A percentile compares a stretch with the other conserved stretches of the same genome.
phyloP scores from a whole-genome alignment of 2,888 invertebrate species.

The Ochropacha duplaris region DNA sequence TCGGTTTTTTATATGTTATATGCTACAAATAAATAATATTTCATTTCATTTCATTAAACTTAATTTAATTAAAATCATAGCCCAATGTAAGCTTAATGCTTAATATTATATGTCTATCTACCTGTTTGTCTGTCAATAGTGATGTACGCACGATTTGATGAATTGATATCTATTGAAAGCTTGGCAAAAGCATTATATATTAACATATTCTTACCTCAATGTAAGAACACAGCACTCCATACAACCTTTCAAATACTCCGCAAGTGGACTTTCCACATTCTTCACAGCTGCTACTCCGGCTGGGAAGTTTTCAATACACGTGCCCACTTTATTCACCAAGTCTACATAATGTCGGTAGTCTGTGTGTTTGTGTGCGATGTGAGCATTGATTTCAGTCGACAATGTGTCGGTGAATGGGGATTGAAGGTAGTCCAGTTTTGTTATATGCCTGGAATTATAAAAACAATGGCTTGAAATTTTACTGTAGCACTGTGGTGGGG shows the following conservation, averaged over 20 bases:
- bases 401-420: slow-evolving; percentile 45
- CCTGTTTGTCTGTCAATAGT: too few species aligned
- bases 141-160: too few species aligned
- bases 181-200: too few species aligned
- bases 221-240: slow-evolving; percentile 42
- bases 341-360: slow-evolving; percentile 35
- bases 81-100: too few species aligned
- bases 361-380: slow-evolving; percentile 13
- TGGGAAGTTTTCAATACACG: slow-evolving; percentile 65
- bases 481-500: too few species aligned
- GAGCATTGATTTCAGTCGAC: slow-evolving; percentile 32
- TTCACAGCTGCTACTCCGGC: slow-evolving; percentile 51
- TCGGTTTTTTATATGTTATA: too few species aligned
- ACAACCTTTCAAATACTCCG: slow-evolving; percentile 41
- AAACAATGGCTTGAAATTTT: too few species aligned
- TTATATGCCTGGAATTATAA: slow-evolving; percentile 51
- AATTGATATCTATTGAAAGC: too few species aligned
- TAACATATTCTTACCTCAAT: slow-evolving; percentile 40
- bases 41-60: too few species aligned
- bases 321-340: slow-evolving; percentile 45
- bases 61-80: too few species aligned
- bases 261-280: slow-evolving; percentile 37
- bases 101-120: too few species aligned
- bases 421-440: slow-evolving; percentile 47
- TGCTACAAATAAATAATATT: too few species aligned